Evolutionary conservation across 92 coral and sea anemone genomes (phyloP).

Genomic region (Meandrina meandrites): DNA sequence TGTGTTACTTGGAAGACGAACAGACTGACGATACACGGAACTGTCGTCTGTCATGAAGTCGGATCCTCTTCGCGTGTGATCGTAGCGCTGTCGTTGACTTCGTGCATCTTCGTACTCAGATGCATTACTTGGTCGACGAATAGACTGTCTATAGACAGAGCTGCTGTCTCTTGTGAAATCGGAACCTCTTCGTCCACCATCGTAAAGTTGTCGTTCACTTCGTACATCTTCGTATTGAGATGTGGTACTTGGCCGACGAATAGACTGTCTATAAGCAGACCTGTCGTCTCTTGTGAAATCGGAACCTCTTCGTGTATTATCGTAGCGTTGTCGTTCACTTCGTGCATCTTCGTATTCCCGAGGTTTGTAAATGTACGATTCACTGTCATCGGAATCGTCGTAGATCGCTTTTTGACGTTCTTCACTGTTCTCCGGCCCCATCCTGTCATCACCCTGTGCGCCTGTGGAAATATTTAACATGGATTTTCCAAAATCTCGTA

Average conservation of each 20-base stretch:
- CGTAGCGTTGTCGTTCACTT: slow-evolving; percentile 3
- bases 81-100: neutral
- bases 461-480: slow-evolving; percentile 29
- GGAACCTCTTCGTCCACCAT: neutral
- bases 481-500: slow-evolving; percentile 39
- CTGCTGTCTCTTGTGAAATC: neutral
- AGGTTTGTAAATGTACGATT: slow-evolving; percentile 16
- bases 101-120: slow-evolving; percentile 10
- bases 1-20: neutral
- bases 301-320: neutral
- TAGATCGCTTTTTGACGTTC: neutral
- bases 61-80: neutral
- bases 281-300: slow-evolving; percentile 1
- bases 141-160: neutral
- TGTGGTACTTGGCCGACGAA: neutral
- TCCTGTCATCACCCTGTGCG: neutral
- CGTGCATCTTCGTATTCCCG: neutral
- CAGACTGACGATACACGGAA: neutral
- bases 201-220: neutral
- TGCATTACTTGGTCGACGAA: neutral
- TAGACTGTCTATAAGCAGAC: neutral
- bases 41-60: neutral
- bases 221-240: slow-evolving; percentile 11
- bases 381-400: slow-evolving; percentile 19
- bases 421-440: neutral